A percentile compares a stretch with the other conserved stretches of the same genome.
Conservation (phyloP, 2,113 vertebrate species). For the Regulus satrapa region DNA sequence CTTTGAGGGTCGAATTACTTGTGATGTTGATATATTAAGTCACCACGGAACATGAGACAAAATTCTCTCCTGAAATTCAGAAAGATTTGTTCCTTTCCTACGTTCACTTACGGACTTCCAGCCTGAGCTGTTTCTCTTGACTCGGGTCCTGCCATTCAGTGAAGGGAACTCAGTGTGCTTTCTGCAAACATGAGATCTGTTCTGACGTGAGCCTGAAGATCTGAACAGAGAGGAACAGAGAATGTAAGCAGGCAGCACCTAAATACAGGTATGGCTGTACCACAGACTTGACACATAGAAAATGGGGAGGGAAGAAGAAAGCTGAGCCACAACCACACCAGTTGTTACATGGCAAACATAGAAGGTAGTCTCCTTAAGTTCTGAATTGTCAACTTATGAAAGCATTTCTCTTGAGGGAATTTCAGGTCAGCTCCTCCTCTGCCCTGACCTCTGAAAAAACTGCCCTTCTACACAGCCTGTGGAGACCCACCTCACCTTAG, state of each 20-base stretch:
- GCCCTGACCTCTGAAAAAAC: background rate
- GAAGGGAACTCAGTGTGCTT: background rate
- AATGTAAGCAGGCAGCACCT: background rate
- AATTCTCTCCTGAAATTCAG: background rate
- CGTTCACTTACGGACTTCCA: background rate
- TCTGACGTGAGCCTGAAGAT: background rate
- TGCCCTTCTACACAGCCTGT: background rate
- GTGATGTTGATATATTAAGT: background rate
- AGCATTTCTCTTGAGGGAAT: background rate
- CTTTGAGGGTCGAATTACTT: background rate
- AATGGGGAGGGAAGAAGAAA: background rate
- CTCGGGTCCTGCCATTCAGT: background rate
- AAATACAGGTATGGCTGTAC: background rate
- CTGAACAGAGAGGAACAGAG: background rate
- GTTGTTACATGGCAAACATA: background rate
- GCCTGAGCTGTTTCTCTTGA: background rate
- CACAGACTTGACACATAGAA: background rate
- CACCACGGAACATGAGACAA: background rate
- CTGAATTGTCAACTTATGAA: background rate
- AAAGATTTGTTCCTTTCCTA: background rate
- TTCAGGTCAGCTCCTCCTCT: background rate
- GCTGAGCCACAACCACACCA: background rate
- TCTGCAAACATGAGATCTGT: background rate
- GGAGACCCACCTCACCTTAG: background rate
- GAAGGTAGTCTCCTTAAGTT: background rate